These are phyloP conservation scores for Harpagoxenus sublaevis DNA, from an alignment of 2,888 invertebrate genomes.

Conservation along the genomic window DNA sequence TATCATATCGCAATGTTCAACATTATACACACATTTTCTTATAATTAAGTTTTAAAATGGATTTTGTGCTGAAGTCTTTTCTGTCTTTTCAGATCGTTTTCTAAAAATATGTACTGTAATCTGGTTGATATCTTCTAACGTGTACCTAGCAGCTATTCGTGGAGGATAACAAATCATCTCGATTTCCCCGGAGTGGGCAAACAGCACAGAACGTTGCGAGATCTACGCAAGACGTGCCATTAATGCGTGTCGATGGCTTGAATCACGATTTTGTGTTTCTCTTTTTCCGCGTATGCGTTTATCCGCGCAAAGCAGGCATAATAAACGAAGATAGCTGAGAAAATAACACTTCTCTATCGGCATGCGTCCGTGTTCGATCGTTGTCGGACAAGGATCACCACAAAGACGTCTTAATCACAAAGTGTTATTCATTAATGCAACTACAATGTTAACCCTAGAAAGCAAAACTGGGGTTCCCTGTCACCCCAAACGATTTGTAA, in stretches of 20 bases:
- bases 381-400: neutral
- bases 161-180: constrained; percentile 66
- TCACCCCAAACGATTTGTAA: no score
- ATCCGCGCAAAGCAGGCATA: constrained; percentile 43
- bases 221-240: constrained; percentile 38
- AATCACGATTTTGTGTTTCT: constrained; percentile 42
- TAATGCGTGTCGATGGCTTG: constrained; percentile 38
- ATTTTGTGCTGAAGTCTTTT: neutral
- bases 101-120: neutral
- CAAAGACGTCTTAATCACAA: neutral
- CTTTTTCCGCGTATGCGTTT: constrained; percentile 46
- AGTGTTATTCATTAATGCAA: neutral
- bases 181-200: constrained; percentile 26
- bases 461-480: no score
- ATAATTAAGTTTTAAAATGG: neutral
- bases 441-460: neutral
- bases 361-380: neutral
- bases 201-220: constrained; percentile 21
- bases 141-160: constrained; percentile 58
- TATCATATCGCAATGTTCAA: neutral
- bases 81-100: neutral
- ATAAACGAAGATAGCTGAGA: constrained; percentile 48
- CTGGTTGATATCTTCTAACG: constrained; percentile 2
- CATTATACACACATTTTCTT: neutral
- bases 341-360: constrained; percentile 13